Evolutionary conservation across 2,797 vertebrate genomes (phyloP).

Genomic region (Geotria australis): DNA sequence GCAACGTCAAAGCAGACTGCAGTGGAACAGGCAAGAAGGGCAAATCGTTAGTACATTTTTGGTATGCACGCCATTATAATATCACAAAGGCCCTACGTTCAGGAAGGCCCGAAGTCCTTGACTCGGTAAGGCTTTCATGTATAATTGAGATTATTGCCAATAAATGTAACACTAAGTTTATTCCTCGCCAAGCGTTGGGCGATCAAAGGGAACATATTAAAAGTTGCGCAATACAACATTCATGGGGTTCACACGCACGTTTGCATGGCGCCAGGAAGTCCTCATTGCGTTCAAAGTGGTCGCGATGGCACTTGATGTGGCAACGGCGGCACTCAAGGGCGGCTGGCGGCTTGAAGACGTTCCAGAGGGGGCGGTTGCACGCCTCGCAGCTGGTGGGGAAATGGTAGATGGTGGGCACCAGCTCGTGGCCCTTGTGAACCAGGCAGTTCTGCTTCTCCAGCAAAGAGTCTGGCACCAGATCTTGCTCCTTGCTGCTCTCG

Average conservation of each 20-base stretch:
- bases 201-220: no score
- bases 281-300: conserved; percentile 73
- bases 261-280: conserved; percentile 69
- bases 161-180: no score
- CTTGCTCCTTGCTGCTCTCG: conserved; percentile 66
- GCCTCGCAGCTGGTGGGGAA: conserved; percentile 82
- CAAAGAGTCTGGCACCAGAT: conserved; percentile 25
- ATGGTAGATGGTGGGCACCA: conserved; percentile 79
- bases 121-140: no score
- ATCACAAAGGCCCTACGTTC: no score
- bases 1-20: conserved; percentile 89
- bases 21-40: neutral
- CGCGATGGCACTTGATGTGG: conserved; percentile 83
- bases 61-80: neutral
- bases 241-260: conserved; percentile 12
- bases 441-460: conserved; percentile 51
- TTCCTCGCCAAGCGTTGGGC: no score
- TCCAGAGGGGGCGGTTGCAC: conserved; percentile 61
- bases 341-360: conserved; percentile 76
- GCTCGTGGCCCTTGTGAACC: conserved; percentile 81
- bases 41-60: neutral
- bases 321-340: conserved; percentile 82
- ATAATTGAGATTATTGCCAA: no score
- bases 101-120: no score
- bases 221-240: no score